Evolutionary conservation across 2,797 vertebrate genomes (phyloP), one percentile per base, ranked within the genome.

Genomic region (Rhinichthys osculus): DNA sequence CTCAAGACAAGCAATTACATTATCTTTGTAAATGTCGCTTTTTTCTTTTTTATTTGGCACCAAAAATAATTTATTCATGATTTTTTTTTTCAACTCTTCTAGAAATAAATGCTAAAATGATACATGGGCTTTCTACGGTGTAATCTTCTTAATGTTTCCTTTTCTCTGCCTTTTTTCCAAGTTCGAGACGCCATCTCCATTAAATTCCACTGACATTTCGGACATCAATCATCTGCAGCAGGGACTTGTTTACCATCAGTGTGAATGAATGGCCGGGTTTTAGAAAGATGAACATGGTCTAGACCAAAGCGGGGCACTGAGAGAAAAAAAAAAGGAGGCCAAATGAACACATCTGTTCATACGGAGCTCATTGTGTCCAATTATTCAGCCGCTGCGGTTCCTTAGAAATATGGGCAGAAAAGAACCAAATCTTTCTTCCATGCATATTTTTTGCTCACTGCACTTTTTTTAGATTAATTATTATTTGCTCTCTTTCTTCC

Each of bases 21-120:
- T 87, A 91, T 91, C 88, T 92, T 71, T 86, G 82, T 86, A 90
- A 92, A 92, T 87, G 88, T 79, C 88, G 85, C 86, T 91, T 92
- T 4, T 59, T n/a, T 13, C n/a, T 19, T 88, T 44, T 44, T 92
- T 70, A 27, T 89, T 87, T 82, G 66, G 57, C 81, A 87, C 64
- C 50, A 40, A 72, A 30, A 40, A 91, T 91, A 78, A 90, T 92
- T 92, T 90, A 92, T 90, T 93, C 86, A 90, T 90, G 78, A 66
- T 38, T 52, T 76, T 62, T 27, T 40, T 70, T 4, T 3, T 81
- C n/a, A n/a, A n/a, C 76, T 76, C 85, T 87, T 89, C 83, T 85
- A 16, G 50, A 81, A 81, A 66, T 89, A 89, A 81, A 90, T 85
- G 87, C 85, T 78, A 59, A 90, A 89, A 91, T 92, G 91, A 93